Evolutionary conservation across 1,140 invertebrate genomes (phyloP).

Genomic region (Drosophila funebris): DNA sequence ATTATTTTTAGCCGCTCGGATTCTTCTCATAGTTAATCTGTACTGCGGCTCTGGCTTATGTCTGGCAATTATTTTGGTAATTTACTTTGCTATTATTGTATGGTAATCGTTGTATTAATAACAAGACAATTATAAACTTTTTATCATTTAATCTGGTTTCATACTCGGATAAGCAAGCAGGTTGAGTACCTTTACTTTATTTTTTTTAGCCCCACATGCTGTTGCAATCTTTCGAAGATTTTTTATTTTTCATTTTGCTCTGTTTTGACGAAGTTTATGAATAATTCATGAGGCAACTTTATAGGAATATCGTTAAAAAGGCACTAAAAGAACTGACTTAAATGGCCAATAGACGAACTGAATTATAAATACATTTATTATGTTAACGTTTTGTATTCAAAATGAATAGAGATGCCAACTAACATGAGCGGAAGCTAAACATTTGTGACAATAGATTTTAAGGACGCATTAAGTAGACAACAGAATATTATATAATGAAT

Average conservation of each 20-base stretch:
- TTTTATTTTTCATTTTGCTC: constrained; percentile 42
- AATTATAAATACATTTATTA: constrained; percentile 46
- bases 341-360: constrained; percentile 36
- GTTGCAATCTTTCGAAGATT: constrained; percentile 40
- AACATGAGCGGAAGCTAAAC: too few species aligned
- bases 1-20: neutral
- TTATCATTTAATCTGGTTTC: constrained; percentile 61
- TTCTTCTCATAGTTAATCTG: neutral
- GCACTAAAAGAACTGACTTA: constrained; percentile 51
- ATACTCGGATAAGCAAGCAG: constrained; percentile 33
- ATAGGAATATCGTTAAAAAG: constrained; percentile 60
- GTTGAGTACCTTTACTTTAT: constrained; percentile 15
- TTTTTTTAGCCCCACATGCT: constrained; percentile 1
- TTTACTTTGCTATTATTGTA: constrained; percentile 41
- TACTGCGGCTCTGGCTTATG: constrained; percentile 13
- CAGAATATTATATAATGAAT: too few species aligned
- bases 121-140: constrained; percentile 68
- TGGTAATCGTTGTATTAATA: constrained; percentile 64
- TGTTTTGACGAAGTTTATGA: constrained; percentile 54
- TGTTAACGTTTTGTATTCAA: constrained; percentile 5
- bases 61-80: constrained; percentile 26
- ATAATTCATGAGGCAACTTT: constrained; percentile 69
- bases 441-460: too few species aligned
- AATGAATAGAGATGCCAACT: neutral
- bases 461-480: too few species aligned